A percentile compares a stretch with the other conserved stretches of the same genome.
These are phyloP conservation scores for Fissipunctia ypsillon DNA, from an alignment of 2,888 invertebrate species.

Conservation along the genomic window DNA sequence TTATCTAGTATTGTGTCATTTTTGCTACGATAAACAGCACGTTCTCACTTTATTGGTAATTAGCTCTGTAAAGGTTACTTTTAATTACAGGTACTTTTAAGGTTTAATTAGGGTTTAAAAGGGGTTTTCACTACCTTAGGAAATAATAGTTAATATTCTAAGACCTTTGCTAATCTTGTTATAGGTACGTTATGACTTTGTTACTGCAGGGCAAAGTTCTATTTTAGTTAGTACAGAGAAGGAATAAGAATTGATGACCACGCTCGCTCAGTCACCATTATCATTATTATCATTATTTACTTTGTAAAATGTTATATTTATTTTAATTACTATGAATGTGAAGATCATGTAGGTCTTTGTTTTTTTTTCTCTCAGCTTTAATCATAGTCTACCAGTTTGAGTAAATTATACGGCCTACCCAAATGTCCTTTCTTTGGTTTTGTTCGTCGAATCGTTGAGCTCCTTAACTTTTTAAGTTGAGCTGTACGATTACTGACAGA, in stretches of 20 bases:
- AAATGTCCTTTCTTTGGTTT: no score
- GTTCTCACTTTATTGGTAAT: not conserved
- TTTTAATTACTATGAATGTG: no score
- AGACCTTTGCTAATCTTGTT: conserved; percentile 4
- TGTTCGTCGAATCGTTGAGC: no score
- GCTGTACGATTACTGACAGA: no score
- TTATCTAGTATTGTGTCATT: conserved; percentile 2
- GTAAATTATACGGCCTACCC: no score
- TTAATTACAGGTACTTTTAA: not conserved
- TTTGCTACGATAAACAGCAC: not conserved
- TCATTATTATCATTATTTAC: no score
- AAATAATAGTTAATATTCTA: conserved; percentile 21
- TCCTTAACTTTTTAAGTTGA: no score
- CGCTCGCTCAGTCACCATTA: not conserved
- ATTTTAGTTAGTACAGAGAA: not conserved
- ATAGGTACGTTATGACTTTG: not conserved
- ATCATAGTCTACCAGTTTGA: no score
- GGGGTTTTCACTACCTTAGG: not conserved
- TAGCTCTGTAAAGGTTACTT: not conserved
- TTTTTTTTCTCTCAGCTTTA: no score
- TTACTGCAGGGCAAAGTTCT: not conserved
- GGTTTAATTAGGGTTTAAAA: conserved; percentile 7
- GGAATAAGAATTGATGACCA: not conserved
- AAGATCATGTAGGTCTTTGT: no score
- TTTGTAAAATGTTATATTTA: no score